A percentile compares a stretch with the other conserved stretches of the same genome.
phyloP scores from a whole-genome alignment of 2,113 vertebrate genomes.

The Dolichotis patagonum region DNA sequence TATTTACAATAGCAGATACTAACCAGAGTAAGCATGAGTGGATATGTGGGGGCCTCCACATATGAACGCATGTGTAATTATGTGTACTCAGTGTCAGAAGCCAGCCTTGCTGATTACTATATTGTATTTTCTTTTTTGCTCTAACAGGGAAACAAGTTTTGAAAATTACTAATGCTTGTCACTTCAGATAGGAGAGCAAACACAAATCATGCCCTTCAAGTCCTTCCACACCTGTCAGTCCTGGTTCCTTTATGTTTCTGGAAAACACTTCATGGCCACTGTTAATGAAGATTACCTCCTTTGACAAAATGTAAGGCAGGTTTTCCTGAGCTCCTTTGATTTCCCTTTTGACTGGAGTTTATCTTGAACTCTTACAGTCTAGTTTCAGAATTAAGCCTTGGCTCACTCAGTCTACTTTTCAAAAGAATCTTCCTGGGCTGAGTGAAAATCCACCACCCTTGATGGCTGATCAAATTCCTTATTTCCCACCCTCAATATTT shows the following conservation, averaged over 20 bases:
- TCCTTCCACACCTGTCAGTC: neutral
- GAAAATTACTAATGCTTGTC: neutral
- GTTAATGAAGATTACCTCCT: neutral
- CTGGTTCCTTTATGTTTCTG: neutral
- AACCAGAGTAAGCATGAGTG: neutral
- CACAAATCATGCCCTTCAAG: neutral
- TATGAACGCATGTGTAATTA: neutral
- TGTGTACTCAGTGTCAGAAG: neutral
- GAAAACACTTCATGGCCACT: neutral
- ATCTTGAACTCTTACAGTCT: neutral
- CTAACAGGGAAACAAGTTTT: neutral
- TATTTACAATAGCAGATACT: neutral
- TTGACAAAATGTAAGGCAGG: neutral
- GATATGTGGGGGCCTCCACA: rapidly evolving
- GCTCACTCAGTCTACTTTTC: neutral
- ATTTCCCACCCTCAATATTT: neutral
- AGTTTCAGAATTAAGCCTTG: neutral
- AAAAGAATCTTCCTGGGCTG: neutral
- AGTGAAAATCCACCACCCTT: neutral
- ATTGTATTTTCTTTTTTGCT: neutral
- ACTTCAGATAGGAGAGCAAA: neutral
- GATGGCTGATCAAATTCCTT: neutral
- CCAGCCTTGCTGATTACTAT: neutral
- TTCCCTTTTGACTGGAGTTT: rapidly evolving
- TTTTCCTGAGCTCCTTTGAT: neutral